Percentiles rank a stretch among this genome's conserved stretches.
These are phyloP conservation scores for Heliconius erato DNA, from an alignment of 2,888 invertebrate genomes.

Conservation along the genomic window DNA sequence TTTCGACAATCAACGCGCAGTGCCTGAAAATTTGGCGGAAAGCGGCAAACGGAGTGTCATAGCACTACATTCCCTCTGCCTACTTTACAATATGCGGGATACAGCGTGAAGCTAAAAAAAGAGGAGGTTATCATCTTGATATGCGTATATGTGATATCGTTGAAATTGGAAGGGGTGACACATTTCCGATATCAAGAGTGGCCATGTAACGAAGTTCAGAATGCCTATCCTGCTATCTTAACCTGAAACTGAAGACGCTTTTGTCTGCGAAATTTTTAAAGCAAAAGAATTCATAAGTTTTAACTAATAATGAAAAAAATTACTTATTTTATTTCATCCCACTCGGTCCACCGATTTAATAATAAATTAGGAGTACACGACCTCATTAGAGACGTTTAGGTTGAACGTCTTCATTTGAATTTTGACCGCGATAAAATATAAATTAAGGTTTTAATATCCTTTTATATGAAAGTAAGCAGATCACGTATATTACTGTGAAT, in stretches of 20 bases:
- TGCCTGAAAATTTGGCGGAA: not conserved
- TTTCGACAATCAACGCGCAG: not conserved
- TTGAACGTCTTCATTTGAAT: constrained; percentile 79
- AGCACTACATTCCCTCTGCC: not conserved
- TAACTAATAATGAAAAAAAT: constrained; percentile 23
- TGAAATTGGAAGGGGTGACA: too few relatives aligned
- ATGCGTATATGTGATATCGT: too few relatives aligned
- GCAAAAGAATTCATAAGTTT: not conserved
- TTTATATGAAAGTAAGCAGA: not conserved
- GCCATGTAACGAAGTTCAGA: too few relatives aligned
- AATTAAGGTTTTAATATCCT: constrained; percentile 48
- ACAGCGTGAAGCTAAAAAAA: too few relatives aligned
- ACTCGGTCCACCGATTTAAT: constrained; percentile 59
- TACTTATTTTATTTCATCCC: constrained; percentile 64
- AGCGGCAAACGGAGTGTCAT: not conserved
- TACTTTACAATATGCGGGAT: not conserved
- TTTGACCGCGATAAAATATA: constrained; percentile 60
- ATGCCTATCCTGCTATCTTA: too few relatives aligned
- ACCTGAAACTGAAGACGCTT: not conserved
- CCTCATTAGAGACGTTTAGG: constrained; percentile 76
- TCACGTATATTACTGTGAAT: not conserved
- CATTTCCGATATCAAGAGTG: too few relatives aligned
- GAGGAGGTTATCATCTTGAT: too few relatives aligned
- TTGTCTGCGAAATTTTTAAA: not conserved
- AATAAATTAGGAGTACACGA: constrained; percentile 68